phyloP scores from a whole-genome alignment of 2,888 invertebrate species.

The Rhodophaea formosa region DNA sequence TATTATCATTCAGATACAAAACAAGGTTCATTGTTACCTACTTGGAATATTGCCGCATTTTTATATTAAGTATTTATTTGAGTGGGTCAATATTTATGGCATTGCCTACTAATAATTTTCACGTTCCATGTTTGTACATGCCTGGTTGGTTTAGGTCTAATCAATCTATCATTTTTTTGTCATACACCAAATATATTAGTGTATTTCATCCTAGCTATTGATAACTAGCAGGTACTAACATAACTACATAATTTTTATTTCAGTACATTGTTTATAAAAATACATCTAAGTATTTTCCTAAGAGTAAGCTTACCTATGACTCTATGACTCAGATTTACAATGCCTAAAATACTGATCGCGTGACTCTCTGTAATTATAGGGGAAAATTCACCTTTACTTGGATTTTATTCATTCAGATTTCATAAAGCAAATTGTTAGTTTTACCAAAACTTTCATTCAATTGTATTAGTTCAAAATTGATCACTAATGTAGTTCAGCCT shows the following conservation, averaged over 20 bases:
- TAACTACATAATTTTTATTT: too few relatives aligned
- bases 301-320: slow-evolving; percentile 25
- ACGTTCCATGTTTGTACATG: neutral
- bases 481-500: slow-evolving; percentile 69
- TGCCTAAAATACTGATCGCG: slow-evolving; percentile 62
- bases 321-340: slow-evolving; percentile 38
- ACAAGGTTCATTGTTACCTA: neutral
- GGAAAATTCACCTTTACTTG: slow-evolving; percentile 61
- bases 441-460: slow-evolving; percentile 71
- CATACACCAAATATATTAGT: too few relatives aligned
- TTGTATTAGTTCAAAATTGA: slow-evolving; percentile 73
- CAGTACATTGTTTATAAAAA: too few relatives aligned
- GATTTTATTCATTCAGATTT: slow-evolving; percentile 65
- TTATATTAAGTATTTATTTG: neutral
- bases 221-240: too few relatives aligned
- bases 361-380: slow-evolving; percentile 72
- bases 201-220: too few relatives aligned
- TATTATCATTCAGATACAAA: slow-evolving; percentile 32
- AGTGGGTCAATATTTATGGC: neutral
- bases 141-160: too few relatives aligned
- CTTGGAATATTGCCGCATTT: neutral
- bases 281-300: neutral
- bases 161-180: too few relatives aligned
- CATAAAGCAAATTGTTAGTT: slow-evolving; percentile 76
- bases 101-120: neutral